Evolutionary conservation across 2,797 vertebrate species (phyloP), one percentile per base, ranked within the genome.

Genomic region (Chaunax sp.): DNA sequence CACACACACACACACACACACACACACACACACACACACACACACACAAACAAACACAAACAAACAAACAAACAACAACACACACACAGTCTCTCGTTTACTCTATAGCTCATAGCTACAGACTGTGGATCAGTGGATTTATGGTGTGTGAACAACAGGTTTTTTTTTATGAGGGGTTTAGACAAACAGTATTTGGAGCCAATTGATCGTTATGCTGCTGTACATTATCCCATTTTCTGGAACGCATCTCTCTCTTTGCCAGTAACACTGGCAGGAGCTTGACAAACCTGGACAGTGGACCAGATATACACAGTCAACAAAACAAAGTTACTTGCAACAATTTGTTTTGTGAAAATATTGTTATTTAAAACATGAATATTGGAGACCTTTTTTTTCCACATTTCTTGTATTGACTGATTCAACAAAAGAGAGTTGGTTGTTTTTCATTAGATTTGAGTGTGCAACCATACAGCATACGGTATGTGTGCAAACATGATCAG

Each of bases 191-290:
- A 66, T 82, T 80, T 85, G 67, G 77, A 81, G 78, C 85, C 86
- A 87, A 61, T 74, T 83, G 81, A 89, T 87, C 75, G 61, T 89
- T 89, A 87, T 35, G 33, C 33, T 81, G 85, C 83, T 82, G 75
- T 84, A 78, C 83, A 86, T 90, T 85, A 88, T 92, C 88, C 85
- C 51, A 68, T 87, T 89, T 85, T 75, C 75, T 86, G 83, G 78
- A 89, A 87, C 79, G 69, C 71, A 65, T 81, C 80, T 85, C 73
- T 67, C 30, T 69, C 54, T 81, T 84, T 81, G 59, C 84, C 75
- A 77, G 55, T 69, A 76, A 80, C 55, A 78, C 69, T 58, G 81
- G 62, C 55, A 54, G 53, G 33, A 80, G 66, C 47, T 58, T 73
- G 69, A 54, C 59, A 72, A 64, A 63, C 69, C 13, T 53, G 26